Base-by-base conservation (phyloP, 2,888 invertebrate species). In the Phortica magna region DNA sequence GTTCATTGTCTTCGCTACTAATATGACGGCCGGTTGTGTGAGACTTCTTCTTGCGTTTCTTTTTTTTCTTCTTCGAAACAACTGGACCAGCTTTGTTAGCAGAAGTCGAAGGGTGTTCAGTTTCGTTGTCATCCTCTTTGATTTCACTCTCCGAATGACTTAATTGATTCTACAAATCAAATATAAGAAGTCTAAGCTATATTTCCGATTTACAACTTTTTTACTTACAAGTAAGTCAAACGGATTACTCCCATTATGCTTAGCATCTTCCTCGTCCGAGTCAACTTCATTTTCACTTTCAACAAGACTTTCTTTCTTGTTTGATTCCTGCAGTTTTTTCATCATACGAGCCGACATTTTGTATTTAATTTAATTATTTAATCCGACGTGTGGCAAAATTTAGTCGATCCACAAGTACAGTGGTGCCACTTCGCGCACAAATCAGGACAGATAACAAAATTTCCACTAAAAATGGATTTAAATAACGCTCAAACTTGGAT, bases 91-190 rank as follows among this genome's bases (percentile, higher is more conserved):
- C 83, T 68, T 89, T 77, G 41, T 87, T 85, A 31, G 87, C 67
- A 53, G 93, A 93, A 81, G 93, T 92, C 12, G 94, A 93, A 53
- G 89, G 82, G 4, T 92, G 92, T 82, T 94, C 94, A 42, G 94
- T 94, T 87, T 94, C 94, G 85, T 94, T 93, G 85, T 95, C 95
- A 85, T 95, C 95, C 85, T 95, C 95, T 89, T 95, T 94, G 7
- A 94, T 94, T 90, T 95, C 95, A 81, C 94, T 95, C 86, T 95
- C 95, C 0, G 95, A 95, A 83, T 94, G 93, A 64, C 94, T 94
- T 82, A 93, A 94, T 85, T 95, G 94, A 91, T 95, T 95, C 75
- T 95, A 90, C 95, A 96, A 92, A 92, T 95, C 94, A 85, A 95
- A 96, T 83, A 67, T n/a, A 19, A 64, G 12, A 64, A 12, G 31